Evolutionary conservation across 2,888 invertebrate genomes (phyloP).

Genomic region (Galeopsomyia nigrocyanea): DNA sequence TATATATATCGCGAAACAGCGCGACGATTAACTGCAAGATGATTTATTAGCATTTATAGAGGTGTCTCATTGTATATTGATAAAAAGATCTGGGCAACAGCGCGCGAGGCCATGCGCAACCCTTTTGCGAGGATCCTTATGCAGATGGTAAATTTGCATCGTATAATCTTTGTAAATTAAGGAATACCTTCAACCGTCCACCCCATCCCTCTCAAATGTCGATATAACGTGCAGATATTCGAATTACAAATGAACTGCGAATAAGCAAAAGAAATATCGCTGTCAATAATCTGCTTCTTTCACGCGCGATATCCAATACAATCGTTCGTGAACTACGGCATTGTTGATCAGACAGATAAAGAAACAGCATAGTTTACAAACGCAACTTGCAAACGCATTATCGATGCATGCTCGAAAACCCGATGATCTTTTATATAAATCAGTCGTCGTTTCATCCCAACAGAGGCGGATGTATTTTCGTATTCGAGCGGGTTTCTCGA

Average conservation of each 20-base stretch:
- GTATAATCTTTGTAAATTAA: slow-evolving; percentile 45
- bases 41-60: slow-evolving; percentile 22
- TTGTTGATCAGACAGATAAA: too few relatives aligned
- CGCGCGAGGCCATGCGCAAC: slow-evolving; percentile 25
- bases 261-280: slow-evolving; percentile 10
- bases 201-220: slow-evolving; percentile 20
- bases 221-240: slow-evolving; percentile 20
- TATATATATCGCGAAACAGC: background rate
- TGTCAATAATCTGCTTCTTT: background rate
- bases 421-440: too few relatives aligned
- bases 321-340: too few relatives aligned
- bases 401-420: too few relatives aligned
- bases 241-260: slow-evolving; percentile 40
- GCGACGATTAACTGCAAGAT: slow-evolving; percentile 18
- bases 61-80: slow-evolving; percentile 40
- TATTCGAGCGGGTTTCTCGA: too few relatives aligned
- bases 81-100: slow-evolving; percentile 11
- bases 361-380: too few relatives aligned
- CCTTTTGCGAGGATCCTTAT: slow-evolving; percentile 37
- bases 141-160: slow-evolving; percentile 41
- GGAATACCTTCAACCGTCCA: slow-evolving; percentile 30
- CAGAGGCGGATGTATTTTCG: too few relatives aligned
- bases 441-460: too few relatives aligned
- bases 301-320: too few relatives aligned
- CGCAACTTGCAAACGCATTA: too few relatives aligned